Evolutionary conservation across 2,113 vertebrate genomes (phyloP).

Genomic region (Charadrius vociferus): DNA sequence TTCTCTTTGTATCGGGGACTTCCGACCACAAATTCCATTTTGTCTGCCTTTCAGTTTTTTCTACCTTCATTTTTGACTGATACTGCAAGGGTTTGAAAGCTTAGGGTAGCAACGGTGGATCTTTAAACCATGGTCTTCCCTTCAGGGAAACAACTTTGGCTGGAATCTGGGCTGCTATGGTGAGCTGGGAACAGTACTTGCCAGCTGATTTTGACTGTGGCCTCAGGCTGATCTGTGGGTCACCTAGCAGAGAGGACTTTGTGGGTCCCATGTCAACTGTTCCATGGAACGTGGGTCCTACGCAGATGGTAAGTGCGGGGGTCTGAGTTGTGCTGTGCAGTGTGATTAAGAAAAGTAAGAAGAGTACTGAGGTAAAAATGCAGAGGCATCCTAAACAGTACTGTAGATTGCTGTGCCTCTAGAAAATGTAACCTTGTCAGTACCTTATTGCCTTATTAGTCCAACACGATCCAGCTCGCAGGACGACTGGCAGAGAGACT

Average conservation of each 20-base stretch:
- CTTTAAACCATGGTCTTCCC: background rate
- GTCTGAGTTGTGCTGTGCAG: background rate
- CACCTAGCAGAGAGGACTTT: background rate
- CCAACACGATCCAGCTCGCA: fast-evolving
- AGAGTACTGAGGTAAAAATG: background rate
- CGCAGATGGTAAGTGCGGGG: background rate
- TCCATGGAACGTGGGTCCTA: background rate
- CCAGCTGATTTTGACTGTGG: background rate
- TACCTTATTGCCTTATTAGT: background rate
- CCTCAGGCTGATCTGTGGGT: background rate
- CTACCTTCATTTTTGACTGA: background rate
- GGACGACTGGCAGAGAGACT: background rate
- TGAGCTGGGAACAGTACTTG: background rate
- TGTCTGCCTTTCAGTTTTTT: background rate
- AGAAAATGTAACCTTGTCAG: background rate
- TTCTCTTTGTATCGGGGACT: background rate
- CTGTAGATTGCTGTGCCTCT: background rate
- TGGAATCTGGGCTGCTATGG: background rate
- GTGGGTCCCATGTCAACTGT: background rate
- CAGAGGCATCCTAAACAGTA: background rate
- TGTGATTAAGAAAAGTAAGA: background rate
- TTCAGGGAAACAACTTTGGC: background rate
- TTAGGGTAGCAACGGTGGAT: background rate
- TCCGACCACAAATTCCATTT: background rate
- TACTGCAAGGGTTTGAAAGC: background rate